A percentile compares a stretch with the other conserved stretches of the same genome.
These are phyloP conservation scores for Cephalopachus bancanus DNA, from an alignment of 2,797 vertebrate species.

Conservation along the genomic window DNA sequence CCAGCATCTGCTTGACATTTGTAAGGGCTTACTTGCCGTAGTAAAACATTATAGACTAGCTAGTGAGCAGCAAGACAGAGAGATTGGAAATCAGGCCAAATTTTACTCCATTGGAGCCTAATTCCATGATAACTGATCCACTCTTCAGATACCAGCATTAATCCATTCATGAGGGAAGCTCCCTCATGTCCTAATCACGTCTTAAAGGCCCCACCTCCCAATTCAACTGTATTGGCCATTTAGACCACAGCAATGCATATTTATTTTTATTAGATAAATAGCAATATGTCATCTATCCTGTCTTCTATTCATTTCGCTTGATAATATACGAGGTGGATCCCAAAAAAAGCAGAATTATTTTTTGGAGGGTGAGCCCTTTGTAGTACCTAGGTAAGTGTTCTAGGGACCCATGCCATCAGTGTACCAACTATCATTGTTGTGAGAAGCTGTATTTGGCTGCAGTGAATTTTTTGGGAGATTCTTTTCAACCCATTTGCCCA, in stretches of 20 bases:
- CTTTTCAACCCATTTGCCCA: too few relatives aligned
- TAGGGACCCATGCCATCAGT: too few relatives aligned
- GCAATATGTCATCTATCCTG: neutral
- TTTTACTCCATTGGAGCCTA: neutral
- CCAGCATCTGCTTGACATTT: neutral
- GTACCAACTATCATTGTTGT: too few relatives aligned
- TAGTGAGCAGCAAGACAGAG: neutral
- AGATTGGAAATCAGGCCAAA: neutral
- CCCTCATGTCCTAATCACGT: neutral
- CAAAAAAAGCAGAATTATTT: too few relatives aligned
- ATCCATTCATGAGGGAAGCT: too few relatives aligned
- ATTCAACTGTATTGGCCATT: neutral
- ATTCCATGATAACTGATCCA: too few relatives aligned
- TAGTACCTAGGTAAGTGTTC: too few relatives aligned
- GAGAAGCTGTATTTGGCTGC: too few relatives aligned
- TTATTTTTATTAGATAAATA: slow-evolving; percentile 15
- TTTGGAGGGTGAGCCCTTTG: too few relatives aligned
- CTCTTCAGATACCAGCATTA: too few relatives aligned
- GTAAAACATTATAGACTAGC: neutral
- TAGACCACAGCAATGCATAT: neutral
- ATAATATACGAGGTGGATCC: neutral
- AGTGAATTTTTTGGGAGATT: too few relatives aligned
- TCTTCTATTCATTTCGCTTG: neutral
- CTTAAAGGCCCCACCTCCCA: neutral
- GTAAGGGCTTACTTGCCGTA: neutral